Evolutionary conservation across 2,797 vertebrate genomes (phyloP).

Genomic region (Paramormyrops hopkinsi): DNA sequence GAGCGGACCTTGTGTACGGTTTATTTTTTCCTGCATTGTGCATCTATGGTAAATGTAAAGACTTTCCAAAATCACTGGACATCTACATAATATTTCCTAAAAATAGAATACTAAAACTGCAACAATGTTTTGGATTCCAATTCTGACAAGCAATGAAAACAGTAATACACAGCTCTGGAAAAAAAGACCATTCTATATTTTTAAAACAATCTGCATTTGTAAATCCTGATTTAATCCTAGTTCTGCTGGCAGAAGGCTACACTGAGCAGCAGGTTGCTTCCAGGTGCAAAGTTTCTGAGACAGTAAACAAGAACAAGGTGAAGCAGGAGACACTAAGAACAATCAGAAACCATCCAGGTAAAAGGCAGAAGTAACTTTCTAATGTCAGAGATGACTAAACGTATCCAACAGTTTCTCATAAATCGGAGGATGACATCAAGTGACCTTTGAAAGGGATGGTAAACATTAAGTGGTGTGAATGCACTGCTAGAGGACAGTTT

Average conservation of each 20-base stretch:
- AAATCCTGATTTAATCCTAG: neutral
- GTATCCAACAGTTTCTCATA: neutral
- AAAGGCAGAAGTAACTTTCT: neutral
- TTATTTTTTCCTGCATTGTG: neutral
- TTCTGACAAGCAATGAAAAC: neutral
- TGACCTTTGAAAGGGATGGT: neutral
- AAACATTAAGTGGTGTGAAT: neutral
- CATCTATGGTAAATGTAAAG: neutral
- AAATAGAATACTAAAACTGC: neutral
- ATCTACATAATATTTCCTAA: neutral
- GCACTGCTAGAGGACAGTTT: neutral
- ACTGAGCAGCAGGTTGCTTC: neutral
- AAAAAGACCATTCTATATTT: neutral
- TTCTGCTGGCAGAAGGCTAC: neutral
- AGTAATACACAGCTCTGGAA: neutral
- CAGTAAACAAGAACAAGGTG: neutral
- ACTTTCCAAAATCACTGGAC: neutral
- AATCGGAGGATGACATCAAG: neutral
- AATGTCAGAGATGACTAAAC: neutral
- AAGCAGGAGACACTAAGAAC: neutral
- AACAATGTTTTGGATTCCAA: neutral
- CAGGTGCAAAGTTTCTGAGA: neutral
- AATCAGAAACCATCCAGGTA: neutral
- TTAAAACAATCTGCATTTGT: neutral
- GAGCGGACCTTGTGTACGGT: neutral